Percentiles rank a stretch among this genome's conserved stretches.
phyloP scores from a whole-genome alignment of 2,888 invertebrate species.

The Globia sparganii region DNA sequence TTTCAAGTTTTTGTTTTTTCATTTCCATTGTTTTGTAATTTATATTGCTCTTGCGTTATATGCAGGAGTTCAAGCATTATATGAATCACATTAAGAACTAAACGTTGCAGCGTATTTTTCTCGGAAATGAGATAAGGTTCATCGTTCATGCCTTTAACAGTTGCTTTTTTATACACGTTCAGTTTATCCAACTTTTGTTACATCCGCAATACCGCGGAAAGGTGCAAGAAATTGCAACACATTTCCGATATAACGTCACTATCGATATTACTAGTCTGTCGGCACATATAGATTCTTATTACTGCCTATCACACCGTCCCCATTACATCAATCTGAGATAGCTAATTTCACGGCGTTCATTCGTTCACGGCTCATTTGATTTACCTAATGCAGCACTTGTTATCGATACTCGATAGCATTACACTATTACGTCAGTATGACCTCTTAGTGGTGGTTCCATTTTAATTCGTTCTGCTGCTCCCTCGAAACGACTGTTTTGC shows the following conservation, averaged over 20 bases:
- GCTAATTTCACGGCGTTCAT: slow-evolving; percentile 77
- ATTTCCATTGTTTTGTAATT: slow-evolving; percentile 21
- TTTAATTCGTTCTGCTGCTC: slow-evolving; percentile 77
- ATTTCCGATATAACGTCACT: slow-evolving; percentile 12
- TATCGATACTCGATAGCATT: slow-evolving; percentile 72
- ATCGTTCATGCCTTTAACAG: slow-evolving; percentile 5
- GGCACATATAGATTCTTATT: slow-evolving; percentile 52
- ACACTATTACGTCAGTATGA: slow-evolving; percentile 71
- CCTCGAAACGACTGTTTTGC: slow-evolving; percentile 72
- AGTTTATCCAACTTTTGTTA: slow-evolving; percentile 6
- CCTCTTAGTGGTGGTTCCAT: slow-evolving; percentile 65
- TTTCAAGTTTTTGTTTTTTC: slow-evolving; percentile 2
- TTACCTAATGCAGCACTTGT: slow-evolving; percentile 78
- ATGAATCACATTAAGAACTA: slow-evolving; percentile 4
- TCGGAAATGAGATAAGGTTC: slow-evolving; percentile 17
- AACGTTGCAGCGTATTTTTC: slow-evolving; percentile 1
- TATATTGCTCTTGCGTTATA: neutral
- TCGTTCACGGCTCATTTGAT: slow-evolving; percentile 80
- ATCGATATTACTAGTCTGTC: slow-evolving; percentile 19
- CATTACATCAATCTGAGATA: slow-evolving; percentile 74
- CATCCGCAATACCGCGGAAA: slow-evolving; percentile 12
- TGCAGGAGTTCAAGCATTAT: neutral
- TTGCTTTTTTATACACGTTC: neutral
- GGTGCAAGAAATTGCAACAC: slow-evolving; percentile 22
- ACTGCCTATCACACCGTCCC: slow-evolving; percentile 67